Evolutionary conservation across 2,888 invertebrate genomes (phyloP), one percentile per base, ranked within the genome.

Genomic region (Lepidocyrtoides sp.): DNA sequence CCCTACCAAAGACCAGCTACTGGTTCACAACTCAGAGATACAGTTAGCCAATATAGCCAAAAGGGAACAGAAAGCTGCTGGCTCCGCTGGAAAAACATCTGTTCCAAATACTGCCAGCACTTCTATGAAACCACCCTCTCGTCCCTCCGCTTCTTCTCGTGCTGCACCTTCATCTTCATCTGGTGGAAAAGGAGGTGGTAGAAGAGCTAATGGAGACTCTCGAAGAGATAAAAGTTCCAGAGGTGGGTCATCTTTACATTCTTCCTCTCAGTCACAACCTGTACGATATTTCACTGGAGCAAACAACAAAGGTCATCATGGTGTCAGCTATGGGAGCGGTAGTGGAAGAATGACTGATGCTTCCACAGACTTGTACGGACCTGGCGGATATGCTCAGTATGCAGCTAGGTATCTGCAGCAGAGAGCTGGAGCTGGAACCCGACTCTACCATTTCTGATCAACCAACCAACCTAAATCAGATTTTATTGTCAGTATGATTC

Each of bases 361-460:
- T 0, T 72, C 72, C 1, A 23, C 36, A 0, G 89, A 89, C 10
- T n/a, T 89, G 7, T 89, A 89, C 20, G 89, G 89, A 0, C 89
- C 83, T 32, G 89, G 89, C 5, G 89, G 89, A 14, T 89, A 89
- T 75, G 89, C 89, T 0, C 83, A 89, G 26, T 89, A 83, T 48
- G 89, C 89, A 14, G 83, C 83, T 0, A 17, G 54, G n/a, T 83
- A 83, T 41, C 77, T 89, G n/a, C 82, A 77, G 32, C 44, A 83
- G 29, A 23, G 81, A 14, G 36, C 72, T 3, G 36, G 29, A 14
- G 29, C 72, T 17, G 72, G 41, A 3, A 12, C n/a, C n/a, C n/a
- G n/a, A n/a, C n/a, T n/a, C n/a, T n/a, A n/a, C n/a, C n/a, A n/a
- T n/a, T n/a, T n/a, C n/a, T n/a, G n/a, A n/a, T n/a, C n/a, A n/a